Base-by-base conservation (phyloP, 2,113 vertebrate genomes). In the Peromyscus polionotus region DNA sequence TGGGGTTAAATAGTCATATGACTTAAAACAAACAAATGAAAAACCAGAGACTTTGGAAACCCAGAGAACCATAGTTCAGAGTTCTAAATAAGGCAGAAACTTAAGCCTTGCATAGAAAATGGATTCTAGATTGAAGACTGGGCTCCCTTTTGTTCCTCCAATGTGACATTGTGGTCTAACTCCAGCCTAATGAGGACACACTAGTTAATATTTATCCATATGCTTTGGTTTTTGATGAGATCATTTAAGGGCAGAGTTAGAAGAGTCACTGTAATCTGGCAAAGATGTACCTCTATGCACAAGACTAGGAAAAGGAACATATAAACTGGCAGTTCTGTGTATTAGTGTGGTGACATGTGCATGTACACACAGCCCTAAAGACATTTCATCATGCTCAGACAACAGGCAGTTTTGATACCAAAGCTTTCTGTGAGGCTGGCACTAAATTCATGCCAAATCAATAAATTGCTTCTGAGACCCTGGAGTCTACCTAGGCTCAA, bases 171-270 rank as follows among this genome's bases (percentile, higher is more conserved):
- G 57, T 87, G 6, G 20, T 93, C 95, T 90, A 80, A 94, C 86
- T 94, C 68, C 81, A 92, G 59, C 45, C 79, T 91, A 95, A 93
- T 3, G 91, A 95, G 90, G 95, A 86, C 45, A 87, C 31, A 70
- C 65, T 16, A 70, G 36, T 54, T 70, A 54, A 70, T 92, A 92
- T 81, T 94, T 87, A 68, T 89, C 81, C 7, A 0, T 16, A 54
- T 87, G 81, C 89, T 96, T 59, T 93, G 70, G 61, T 93, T 97
- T 89, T 87, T 87, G 72, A 76, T 91, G 70, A 95, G 67, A 73
- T 93, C 63, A 67, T 83, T 10, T 79, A 68, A 72, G 39, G 67
- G 51, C 48, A 28, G 77, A 31, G 91, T 86, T 57, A 88, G 89
- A 73, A 28, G 70, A 76, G 77, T 61, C 90, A 1, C 80, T 96